phyloP scores from a whole-genome alignment of 1,140 invertebrate species.

The Steinernema khuongi region DNA sequence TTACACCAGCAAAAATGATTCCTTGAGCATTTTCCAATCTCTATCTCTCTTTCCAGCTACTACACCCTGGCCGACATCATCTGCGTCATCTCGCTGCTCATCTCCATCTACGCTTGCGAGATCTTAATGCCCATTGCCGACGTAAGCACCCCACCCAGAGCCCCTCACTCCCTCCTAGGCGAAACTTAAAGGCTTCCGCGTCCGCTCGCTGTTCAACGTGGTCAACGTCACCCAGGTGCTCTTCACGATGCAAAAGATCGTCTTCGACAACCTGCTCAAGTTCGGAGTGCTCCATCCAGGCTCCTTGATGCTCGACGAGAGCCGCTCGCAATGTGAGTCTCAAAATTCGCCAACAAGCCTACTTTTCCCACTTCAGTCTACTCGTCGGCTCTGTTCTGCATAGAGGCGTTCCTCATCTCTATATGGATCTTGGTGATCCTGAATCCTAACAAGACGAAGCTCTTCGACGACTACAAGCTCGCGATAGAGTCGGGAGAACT shows the following conservation, averaged over 20 bases:
- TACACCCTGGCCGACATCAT: constrained; percentile 1
- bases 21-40: background rate
- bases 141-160: background rate
- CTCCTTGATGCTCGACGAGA: background rate
- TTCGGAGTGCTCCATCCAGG: background rate
- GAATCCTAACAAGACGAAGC: constrained; percentile 6
- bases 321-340: constrained; percentile 6
- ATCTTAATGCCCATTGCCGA: constrained; percentile 1
- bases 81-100: background rate
- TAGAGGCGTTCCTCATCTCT: background rate
- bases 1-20: too few relatives aligned
- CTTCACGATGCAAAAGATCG: constrained; percentile 12
- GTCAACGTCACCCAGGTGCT: constrained; percentile 4
- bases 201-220: background rate
- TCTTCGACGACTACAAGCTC: constrained; percentile 5
- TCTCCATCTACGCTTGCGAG: background rate
- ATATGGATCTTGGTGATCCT: background rate
- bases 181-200: background rate
- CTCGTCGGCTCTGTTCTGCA: constrained; percentile 7
- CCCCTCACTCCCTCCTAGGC: background rate
- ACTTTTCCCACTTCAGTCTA: background rate
- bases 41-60: background rate
- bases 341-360: background rate
- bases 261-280: background rate
- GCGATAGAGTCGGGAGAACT: background rate